Evolutionary conservation across 2,113 vertebrate species (phyloP), one percentile per base, ranked within the genome.

Genomic region (Thinocorus orbignyianus): DNA sequence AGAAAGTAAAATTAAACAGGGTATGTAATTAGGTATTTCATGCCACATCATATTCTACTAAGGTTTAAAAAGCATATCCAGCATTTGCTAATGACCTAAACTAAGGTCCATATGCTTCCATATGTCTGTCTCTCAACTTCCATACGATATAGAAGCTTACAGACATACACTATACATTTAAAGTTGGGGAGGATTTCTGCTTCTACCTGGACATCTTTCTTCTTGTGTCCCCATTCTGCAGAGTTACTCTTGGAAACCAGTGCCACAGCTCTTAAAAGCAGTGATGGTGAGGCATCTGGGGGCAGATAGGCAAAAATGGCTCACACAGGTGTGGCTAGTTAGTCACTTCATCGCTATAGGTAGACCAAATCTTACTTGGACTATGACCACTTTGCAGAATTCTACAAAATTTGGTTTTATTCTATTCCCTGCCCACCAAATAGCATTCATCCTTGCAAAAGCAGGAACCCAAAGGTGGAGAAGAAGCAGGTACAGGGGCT

Each of bases 21-120:
- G 78, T 76, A 64, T 60, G 90, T 58, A 55, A 94, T 79, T 33
- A 65, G 74, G 39, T 93, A 85, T 91, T 93, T 94, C 52, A 31
- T 76, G 57, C 48, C 70, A 30, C 20, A 60, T 90, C 70, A n/a
- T 65, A 72, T 51, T 9, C 4, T 72, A 5, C 41, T 18, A 57
- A 52, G 39, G 42, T 85, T 92, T 87, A 68, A 87, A 68, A 92
- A 57, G 42, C 74, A 55, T 52, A 64, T 30, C 30, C 70, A 90
- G 26, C 71, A 44, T 48, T 90, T 86, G 62, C 26, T 92, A 52
- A 82, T 86, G 84, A 88, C 58, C 74, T 28, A 57, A 18, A 37
- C 42, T 68, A 69, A 55, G 6, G 64, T 71, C 64, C 82, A 24
- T 70, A 31, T 49, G 46, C 31, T 69, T 82, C 66, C 64, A 71